Evolutionary conservation across 2,113 vertebrate species (phyloP), one percentile per base, ranked within the genome.

Genomic region (Chinchilla lanigera): DNA sequence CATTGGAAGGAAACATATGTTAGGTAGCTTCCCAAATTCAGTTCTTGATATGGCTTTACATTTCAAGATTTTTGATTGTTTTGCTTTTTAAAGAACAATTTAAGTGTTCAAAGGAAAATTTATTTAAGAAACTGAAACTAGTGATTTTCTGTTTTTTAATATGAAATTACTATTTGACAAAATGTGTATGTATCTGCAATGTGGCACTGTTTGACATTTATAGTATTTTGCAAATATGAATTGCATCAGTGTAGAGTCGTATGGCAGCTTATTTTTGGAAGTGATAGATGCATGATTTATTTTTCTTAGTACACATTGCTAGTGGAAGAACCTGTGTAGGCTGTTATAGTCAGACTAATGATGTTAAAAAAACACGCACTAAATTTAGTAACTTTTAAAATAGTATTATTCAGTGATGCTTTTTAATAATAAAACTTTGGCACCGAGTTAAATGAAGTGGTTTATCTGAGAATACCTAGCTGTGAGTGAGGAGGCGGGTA

Each of bases 71-170:
- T 73, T 73, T 35, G 8, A 16, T 73, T 73, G 71, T 14, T 44
- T 77, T 77, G 12, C 41, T 87, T 7, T 60, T 67, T 58, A 86
- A 47, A 90, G 63, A 30, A 63, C 61, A 30, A 69, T 33, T 9
- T n/a, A 61, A 52, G 61, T 73, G 47, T 73, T 75, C 86, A 67
- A 82, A 82, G 81, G 85, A 80, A 50, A 86, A 20, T 10, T 71
- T 90, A 93, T 86, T 95, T 87, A 82, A 86, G 67, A 96, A 89
- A 88, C 69, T 60, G 56, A 88, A 93, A 50, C 28, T 81, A 92
- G 28, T 47, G 8, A 89, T 44, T 87, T 20, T n/a, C 24, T 92
- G 60, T 61, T 88, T 95, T 54, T 35, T 87, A 61, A 50, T 86
- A 33, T 47, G 65, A 81, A 73, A 63, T 7, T 65, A 8, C 38